Conservation (phyloP, 2,888 invertebrate species). For the Lithosia quadra region DNA sequence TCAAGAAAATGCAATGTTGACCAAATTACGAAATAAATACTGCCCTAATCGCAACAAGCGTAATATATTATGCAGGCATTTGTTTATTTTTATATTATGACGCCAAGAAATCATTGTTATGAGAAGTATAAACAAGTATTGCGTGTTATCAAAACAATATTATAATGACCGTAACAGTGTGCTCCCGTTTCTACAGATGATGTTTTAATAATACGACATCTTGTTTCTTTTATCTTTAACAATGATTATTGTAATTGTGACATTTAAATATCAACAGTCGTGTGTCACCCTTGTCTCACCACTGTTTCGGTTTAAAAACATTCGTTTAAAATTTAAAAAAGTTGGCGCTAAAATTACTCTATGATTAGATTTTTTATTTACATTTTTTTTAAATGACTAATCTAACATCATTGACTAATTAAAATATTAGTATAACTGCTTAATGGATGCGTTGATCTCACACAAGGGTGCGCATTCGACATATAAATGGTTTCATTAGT, state of each 20-base stretch:
- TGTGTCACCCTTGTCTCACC: neutral
- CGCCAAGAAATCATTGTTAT: slow-evolving; percentile 33
- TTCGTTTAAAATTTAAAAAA: neutral
- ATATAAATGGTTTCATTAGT: slow-evolving; percentile 48
- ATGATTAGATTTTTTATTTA: too few species aligned
- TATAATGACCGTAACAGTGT: slow-evolving; percentile 7
- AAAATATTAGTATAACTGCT: slow-evolving; percentile 18
- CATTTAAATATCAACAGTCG: neutral
- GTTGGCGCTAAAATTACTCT: too few species aligned
- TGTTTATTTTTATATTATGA: slow-evolving; percentile 21
- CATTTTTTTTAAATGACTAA: neutral
- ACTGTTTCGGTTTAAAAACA: neutral
- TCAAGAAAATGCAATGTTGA: too few species aligned
- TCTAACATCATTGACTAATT: neutral
- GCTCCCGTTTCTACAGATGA: slow-evolving; percentile 18
- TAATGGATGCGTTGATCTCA: slow-evolving; percentile 29
- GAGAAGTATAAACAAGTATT: slow-evolving; percentile 26
- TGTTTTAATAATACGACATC: slow-evolving; percentile 41
- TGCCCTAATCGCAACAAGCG: too few species aligned
- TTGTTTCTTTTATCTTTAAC: slow-evolving; percentile 19
- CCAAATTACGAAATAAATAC: too few species aligned
- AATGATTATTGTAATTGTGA: slow-evolving; percentile 10
- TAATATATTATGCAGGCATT: neutral
- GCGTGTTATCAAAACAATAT: slow-evolving; percentile 45
- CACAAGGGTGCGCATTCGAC: slow-evolving; percentile 45